A percentile compares a stretch with the other conserved stretches of the same genome.
Conservation (phyloP, 2,888 invertebrate species). For the Neoitamus cyanurus region DNA sequence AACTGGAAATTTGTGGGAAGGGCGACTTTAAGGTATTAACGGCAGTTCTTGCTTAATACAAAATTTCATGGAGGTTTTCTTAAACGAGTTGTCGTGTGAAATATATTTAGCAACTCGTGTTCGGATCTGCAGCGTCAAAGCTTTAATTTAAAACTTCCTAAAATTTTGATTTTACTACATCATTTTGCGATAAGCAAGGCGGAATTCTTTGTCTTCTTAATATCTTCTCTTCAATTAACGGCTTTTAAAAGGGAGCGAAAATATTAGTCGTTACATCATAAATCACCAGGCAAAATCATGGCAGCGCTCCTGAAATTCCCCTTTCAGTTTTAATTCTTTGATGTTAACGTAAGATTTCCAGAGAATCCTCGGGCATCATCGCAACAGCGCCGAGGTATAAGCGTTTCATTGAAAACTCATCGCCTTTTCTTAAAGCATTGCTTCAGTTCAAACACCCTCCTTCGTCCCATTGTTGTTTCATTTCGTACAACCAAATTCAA, state of each 20-base stretch:
- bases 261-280: neutral
- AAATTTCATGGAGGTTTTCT: neutral
- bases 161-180: neutral
- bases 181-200: neutral
- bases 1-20: neutral
- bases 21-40: neutral
- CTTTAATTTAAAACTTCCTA: neutral
- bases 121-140: neutral
- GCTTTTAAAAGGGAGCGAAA: neutral
- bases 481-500: neutral
- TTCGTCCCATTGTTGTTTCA: neutral
- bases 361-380: neutral
- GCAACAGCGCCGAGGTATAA: neutral
- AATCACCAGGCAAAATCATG: neutral
- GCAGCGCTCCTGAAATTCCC: neutral
- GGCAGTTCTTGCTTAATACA: neutral
- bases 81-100: neutral
- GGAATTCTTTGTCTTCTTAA: neutral
- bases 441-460: neutral
- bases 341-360: neutral
- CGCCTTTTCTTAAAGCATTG: neutral
- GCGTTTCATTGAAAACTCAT: neutral
- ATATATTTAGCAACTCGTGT: neutral
- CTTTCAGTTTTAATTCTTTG: slow-evolving; percentile 12
- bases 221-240: neutral